These are phyloP conservation scores for Hecatera dysodea DNA, from an alignment of 2,888 invertebrate species.

Conservation along the genomic window DNA sequence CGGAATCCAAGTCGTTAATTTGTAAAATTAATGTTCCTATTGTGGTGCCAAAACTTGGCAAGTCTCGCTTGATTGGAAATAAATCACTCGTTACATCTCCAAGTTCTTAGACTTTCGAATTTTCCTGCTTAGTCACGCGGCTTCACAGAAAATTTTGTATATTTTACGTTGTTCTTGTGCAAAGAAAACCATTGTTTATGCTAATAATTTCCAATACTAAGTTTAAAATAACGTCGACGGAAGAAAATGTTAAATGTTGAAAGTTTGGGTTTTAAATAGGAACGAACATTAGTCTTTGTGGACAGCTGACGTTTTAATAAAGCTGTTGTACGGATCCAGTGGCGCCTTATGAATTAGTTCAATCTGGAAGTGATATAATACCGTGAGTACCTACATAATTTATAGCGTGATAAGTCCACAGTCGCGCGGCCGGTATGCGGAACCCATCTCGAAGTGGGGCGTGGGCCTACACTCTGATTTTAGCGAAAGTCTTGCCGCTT, in stretches of 20 bases:
- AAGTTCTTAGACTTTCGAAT: conserved; percentile 53
- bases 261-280: conserved; percentile 31
- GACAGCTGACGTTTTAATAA: conserved; percentile 29
- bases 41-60: conserved; percentile 47
- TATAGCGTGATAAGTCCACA: conserved; percentile 42
- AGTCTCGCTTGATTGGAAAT: conserved; percentile 52
- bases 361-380: conserved; percentile 44
- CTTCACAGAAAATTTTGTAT: conserved; percentile 40
- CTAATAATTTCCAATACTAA: background rate
- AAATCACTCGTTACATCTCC: conserved; percentile 44
- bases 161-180: conserved; percentile 23
- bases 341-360: conserved; percentile 13
- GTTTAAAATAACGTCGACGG: background rate
- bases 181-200: conserved; percentile 26
- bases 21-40: conserved; percentile 40
- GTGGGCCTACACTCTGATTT: conserved; percentile 68
- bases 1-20: conserved; percentile 19
- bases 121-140: conserved; percentile 52
- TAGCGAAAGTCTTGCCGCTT: conserved; percentile 69
- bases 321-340: conserved; percentile 14
- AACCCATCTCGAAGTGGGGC: conserved; percentile 70
- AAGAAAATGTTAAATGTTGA: conserved; percentile 26
- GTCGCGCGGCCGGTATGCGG: conserved; percentile 72
- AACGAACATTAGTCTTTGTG: conserved; percentile 12
- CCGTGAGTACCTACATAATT: conserved; percentile 47